phyloP scores from a whole-genome alignment of 2,113 vertebrate species.

The Indicator indicator region DNA sequence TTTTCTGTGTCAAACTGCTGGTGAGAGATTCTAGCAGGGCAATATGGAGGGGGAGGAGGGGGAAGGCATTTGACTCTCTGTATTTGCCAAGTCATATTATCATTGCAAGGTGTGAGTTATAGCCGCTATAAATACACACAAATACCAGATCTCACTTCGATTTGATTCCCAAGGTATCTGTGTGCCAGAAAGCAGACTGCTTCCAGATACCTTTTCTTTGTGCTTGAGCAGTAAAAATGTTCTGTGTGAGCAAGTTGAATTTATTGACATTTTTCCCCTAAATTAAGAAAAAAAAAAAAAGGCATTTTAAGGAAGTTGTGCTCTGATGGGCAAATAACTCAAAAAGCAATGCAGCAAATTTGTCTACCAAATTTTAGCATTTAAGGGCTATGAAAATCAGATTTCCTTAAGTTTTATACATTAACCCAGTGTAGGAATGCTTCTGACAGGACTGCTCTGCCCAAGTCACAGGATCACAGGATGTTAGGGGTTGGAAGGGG shows the following conservation, averaged over 20 bases:
- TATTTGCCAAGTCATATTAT: slow-evolving; percentile 27
- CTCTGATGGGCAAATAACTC: background rate
- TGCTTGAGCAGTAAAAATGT: background rate
- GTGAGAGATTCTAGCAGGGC: background rate
- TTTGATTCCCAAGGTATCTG: background rate
- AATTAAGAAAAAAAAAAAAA: background rate
- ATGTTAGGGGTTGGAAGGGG: too few species aligned
- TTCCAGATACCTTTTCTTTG: background rate
- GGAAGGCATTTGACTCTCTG: background rate
- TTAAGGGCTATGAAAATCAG: too few species aligned
- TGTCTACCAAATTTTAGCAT: background rate
- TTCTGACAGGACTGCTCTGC: background rate
- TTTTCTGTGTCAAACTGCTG: background rate
- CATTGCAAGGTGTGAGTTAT: background rate
- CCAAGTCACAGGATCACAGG: background rate
- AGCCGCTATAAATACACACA: background rate
- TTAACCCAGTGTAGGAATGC: background rate
- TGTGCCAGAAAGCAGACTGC: background rate
- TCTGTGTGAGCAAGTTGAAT: background rate
- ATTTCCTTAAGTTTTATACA: background rate
- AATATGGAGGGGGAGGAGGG: background rate
- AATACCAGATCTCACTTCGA: background rate
- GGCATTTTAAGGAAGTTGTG: background rate
- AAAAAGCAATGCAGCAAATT: background rate
- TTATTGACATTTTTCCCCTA: too few species aligned